Evolutionary conservation across 2,888 invertebrate species (phyloP).

Genomic region (Andrena fulva): DNA sequence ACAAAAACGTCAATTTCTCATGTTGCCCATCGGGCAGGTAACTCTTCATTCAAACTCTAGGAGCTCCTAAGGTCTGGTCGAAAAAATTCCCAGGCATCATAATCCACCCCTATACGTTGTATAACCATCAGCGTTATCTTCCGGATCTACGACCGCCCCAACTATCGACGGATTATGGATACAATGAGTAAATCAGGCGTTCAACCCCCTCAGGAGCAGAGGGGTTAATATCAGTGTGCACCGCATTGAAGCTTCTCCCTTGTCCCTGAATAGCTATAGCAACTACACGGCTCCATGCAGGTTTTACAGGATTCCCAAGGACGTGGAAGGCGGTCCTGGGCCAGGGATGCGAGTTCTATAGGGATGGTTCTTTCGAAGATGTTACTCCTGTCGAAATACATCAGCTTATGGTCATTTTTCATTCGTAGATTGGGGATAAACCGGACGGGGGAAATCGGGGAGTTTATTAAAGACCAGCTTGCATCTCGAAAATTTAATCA

Average conservation of each 20-base stretch:
- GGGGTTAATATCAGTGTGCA: constrained; percentile 45
- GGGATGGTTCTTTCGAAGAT: neutral
- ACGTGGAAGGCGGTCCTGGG: constrained; percentile 70
- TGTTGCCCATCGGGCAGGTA: neutral
- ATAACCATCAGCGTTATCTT: constrained; percentile 67
- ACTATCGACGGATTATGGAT: constrained; percentile 62
- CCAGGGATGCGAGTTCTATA: constrained; percentile 13
- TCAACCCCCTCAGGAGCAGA: constrained; percentile 48
- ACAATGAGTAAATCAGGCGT: constrained; percentile 72
- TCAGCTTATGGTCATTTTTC: neutral
- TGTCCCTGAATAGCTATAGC: constrained; percentile 21
- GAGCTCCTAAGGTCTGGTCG: neutral
- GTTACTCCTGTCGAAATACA: neutral
- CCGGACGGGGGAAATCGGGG: neutral
- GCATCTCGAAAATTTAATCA: too few species aligned
- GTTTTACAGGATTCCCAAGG: constrained; percentile 61
- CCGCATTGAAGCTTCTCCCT: neutral
- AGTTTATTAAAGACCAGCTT: neutral
- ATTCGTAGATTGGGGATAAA: neutral
- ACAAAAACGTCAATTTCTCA: constrained; percentile 5
- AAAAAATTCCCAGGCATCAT: constrained; percentile 19
- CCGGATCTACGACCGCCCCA: constrained; percentile 67
- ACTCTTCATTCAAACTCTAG: neutral
- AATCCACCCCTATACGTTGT: constrained; percentile 53
- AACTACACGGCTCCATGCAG: constrained; percentile 47